Conservation (phyloP, 1,140 invertebrate species). For the Eupeodes corollae region DNA sequence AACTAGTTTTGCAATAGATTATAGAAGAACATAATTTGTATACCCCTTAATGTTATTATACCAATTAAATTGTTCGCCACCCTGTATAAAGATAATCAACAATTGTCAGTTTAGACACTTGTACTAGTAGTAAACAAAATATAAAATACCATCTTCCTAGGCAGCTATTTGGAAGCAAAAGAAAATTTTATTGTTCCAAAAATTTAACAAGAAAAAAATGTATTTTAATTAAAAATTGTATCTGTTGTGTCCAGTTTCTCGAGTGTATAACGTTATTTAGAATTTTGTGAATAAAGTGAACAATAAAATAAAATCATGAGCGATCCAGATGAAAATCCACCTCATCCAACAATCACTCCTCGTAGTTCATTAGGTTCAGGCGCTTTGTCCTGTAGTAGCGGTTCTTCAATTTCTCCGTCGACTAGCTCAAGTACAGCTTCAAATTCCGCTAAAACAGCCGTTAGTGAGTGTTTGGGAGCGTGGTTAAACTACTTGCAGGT, state of each 20-base stretch:
- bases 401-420: slow-evolving; percentile 17
- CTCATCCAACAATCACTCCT: neutral
- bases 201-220: too few relatives aligned
- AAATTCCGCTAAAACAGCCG: slow-evolving; percentile 37
- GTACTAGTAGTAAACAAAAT: too few relatives aligned
- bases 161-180: neutral
- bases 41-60: too few relatives aligned
- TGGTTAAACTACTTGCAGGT: slow-evolving; percentile 55
- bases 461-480: slow-evolving; percentile 49
- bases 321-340: slow-evolving; percentile 1
- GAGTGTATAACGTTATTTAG: too few relatives aligned
- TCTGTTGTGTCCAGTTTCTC: too few relatives aligned
- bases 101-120: too few relatives aligned
- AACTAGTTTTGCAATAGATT: too few relatives aligned
- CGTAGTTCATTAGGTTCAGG: slow-evolving; percentile 7
- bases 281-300: neutral
- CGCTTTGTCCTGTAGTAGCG: slow-evolving; percentile 15
- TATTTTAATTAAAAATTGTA: too few relatives aligned
- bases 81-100: too few relatives aligned
- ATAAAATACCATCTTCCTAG: neutral
- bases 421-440: slow-evolving; percentile 13
- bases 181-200: too few relatives aligned
- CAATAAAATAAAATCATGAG: neutral
- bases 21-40: too few relatives aligned
- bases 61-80: too few relatives aligned